Percentiles rank a stretch among this genome's conserved stretches.
These are phyloP conservation scores for Tragelaphus strepsiceros DNA, from an alignment of 2,113 vertebrate species.

Conservation along the genomic window DNA sequence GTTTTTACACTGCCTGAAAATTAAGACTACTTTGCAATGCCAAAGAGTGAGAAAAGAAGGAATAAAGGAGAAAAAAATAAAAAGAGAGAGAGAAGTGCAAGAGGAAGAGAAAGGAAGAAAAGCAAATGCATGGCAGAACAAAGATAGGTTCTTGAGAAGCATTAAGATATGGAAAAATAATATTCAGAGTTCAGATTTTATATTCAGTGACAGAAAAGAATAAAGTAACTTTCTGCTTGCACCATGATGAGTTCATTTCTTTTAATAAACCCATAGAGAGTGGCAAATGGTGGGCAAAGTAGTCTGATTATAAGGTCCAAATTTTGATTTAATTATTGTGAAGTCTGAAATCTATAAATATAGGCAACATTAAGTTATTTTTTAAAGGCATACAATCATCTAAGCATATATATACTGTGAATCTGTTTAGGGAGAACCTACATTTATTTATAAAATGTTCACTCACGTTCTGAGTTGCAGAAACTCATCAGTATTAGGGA, in stretches of 20 bases:
- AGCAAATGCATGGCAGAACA: background rate
- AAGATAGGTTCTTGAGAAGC: background rate
- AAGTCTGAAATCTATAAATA: background rate
- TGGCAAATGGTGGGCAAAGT: background rate
- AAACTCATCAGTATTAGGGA: background rate
- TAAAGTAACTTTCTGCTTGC: background rate
- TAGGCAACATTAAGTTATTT: background rate
- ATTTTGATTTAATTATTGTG: background rate
- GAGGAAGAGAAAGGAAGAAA: background rate
- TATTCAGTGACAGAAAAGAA: background rate
- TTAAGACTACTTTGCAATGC: background rate
- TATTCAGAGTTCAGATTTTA: background rate
- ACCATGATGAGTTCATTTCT: background rate
- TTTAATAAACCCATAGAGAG: background rate
- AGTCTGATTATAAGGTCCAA: background rate
- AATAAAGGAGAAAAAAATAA: background rate
- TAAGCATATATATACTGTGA: background rate
- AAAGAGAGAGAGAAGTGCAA: background rate
- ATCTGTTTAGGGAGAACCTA: background rate
- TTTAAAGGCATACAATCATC: background rate
- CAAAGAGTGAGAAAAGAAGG: background rate
- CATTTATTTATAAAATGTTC: background rate
- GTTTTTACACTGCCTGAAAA: background rate
- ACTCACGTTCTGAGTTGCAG: background rate
- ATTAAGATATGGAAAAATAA: background rate